These are phyloP conservation scores for Stenopsyche tienmushanensis DNA, from an alignment of 1,140 invertebrate genomes.

Conservation along the genomic window DNA sequence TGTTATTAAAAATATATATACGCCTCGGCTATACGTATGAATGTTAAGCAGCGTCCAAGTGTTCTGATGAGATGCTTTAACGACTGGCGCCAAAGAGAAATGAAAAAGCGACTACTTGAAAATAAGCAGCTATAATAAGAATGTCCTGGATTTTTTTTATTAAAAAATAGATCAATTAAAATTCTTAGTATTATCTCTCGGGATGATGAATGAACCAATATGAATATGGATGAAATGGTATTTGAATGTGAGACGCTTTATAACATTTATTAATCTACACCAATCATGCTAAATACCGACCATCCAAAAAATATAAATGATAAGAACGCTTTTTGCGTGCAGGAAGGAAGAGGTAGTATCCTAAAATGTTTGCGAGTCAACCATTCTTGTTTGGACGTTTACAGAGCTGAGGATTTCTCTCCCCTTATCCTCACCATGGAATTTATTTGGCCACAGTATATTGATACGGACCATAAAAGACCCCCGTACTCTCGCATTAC, in stretches of 20 bases:
- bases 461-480: slow-evolving; percentile 24
- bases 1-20: no score
- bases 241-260: no score
- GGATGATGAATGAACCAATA: no score
- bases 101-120: not conserved
- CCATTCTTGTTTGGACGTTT: slow-evolving; percentile 10
- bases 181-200: no score
- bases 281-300: no score
- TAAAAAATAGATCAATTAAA: not conserved
- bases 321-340: no score
- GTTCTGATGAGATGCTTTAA: not conserved
- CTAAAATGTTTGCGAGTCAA: slow-evolving; percentile 1
- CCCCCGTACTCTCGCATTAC: slow-evolving; percentile 12
- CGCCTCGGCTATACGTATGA: no score
- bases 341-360: not conserved
- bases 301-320: no score
- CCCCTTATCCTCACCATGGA: slow-evolving; percentile 10
- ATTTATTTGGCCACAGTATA: slow-evolving; percentile 24
- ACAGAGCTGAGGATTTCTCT: not conserved
- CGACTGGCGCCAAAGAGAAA: not conserved
- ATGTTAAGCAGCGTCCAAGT: not conserved
- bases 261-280: no score
- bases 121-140: not conserved
- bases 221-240: no score
- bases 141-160: not conserved